phyloP scores from a whole-genome alignment of 2,113 vertebrate species.

The Microcebus lehilahytsara region DNA sequence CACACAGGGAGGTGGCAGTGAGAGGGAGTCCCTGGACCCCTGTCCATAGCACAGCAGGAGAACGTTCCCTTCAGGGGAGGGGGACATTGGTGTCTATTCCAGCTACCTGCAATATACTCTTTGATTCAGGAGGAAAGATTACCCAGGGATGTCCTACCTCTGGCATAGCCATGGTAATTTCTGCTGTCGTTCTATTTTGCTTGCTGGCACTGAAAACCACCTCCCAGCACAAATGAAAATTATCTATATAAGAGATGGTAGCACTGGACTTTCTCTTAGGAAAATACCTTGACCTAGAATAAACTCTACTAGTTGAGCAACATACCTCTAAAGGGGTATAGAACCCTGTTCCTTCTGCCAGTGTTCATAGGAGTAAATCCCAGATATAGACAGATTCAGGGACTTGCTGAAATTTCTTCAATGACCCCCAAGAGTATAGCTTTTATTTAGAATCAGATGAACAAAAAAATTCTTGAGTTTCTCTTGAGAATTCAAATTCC shows the following conservation, averaged over 20 bases:
- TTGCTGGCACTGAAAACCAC: background rate
- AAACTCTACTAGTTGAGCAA: background rate
- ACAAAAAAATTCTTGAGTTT: background rate
- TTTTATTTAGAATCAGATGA: conserved; percentile 21
- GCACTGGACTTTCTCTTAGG: background rate
- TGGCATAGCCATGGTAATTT: background rate
- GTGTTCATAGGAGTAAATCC: background rate
- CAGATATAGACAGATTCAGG: background rate
- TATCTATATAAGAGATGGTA: background rate
- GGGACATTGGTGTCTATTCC: too few species aligned
- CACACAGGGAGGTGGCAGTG: fast-evolving
- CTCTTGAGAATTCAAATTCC: conserved; percentile 13
- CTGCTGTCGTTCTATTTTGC: background rate
- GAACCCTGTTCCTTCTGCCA: background rate
- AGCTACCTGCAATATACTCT: background rate
- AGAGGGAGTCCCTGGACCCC: background rate
- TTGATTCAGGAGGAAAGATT: background rate
- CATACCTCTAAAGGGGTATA: background rate
- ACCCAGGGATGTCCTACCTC: background rate
- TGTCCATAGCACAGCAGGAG: too few species aligned
- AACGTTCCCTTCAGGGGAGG: too few species aligned
- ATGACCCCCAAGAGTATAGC: background rate
- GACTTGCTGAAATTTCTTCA: background rate
- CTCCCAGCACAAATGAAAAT: background rate
- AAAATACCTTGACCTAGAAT: background rate